Evolutionary conservation across 2,797 vertebrate genomes (phyloP).

Genomic region (Pseudochirops cupreus): DNA sequence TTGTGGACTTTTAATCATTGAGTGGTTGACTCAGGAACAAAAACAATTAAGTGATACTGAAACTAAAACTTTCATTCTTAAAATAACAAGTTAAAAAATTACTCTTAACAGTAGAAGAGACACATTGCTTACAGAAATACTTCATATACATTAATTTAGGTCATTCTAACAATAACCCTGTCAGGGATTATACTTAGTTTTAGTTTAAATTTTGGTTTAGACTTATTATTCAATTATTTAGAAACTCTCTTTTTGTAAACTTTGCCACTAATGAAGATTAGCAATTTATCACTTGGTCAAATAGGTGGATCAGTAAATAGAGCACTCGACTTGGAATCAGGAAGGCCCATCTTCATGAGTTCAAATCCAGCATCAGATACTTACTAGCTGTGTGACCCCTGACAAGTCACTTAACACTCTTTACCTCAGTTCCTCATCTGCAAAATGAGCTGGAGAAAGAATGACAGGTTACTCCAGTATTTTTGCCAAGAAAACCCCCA

Average conservation of each 20-base stretch:
- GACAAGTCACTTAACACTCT: no score
- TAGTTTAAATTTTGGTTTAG: neutral
- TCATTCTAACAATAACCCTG: neutral
- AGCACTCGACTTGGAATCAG: neutral
- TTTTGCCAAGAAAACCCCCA: neutral
- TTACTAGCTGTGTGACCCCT: neutral
- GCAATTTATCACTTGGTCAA: neutral
- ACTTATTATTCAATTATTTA: neutral
- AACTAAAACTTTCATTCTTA: neutral
- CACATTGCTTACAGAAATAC: neutral
- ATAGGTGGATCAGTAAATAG: neutral
- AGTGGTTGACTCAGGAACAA: neutral
- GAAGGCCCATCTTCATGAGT: neutral
- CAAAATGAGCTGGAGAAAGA: neutral
- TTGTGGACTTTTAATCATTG: neutral
- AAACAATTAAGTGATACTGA: neutral
- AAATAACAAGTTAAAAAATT: neutral
- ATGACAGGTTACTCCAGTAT: neutral
- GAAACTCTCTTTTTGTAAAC: neutral
- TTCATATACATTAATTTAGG: neutral
- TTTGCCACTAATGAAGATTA: neutral
- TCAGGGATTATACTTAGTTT: neutral
- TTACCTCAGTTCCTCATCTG: neutral
- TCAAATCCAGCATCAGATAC: neutral
- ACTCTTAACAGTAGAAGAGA: neutral